Evolutionary conservation across 2,113 vertebrate species (phyloP).

Genomic region (Balaeniceps rex): DNA sequence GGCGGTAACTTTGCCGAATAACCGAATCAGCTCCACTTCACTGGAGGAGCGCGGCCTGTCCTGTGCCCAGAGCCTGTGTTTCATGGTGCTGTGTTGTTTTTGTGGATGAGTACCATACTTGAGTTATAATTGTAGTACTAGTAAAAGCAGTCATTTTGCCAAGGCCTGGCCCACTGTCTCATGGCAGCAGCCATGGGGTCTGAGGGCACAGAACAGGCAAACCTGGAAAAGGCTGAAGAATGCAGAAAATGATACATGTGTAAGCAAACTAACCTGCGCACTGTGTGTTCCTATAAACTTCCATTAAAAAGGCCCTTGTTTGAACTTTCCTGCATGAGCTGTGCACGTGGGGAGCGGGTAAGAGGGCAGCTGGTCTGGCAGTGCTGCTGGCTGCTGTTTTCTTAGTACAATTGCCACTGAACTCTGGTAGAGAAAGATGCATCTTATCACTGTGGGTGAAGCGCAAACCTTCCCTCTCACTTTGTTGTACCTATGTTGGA

Average conservation of each 20-base stretch:
- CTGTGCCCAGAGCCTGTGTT: not conserved
- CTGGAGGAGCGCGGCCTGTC: not conserved
- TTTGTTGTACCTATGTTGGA: rapidly evolving
- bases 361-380: not conserved
- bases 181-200: rapidly evolving
- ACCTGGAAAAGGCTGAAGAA: not conserved
- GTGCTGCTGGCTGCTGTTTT: not conserved
- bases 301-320: constrained; percentile 25
- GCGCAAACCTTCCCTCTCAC: not conserved
- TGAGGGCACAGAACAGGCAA: not conserved
- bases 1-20: not conserved
- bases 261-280: not conserved
- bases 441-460: not conserved
- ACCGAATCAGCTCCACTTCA: rapidly evolving
- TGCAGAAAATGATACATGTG: not conserved
- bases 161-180: not conserved
- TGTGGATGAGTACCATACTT: not conserved
- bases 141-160: not conserved
- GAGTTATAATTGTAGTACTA: not conserved
- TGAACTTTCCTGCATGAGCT: not conserved
- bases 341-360: rapidly evolving
- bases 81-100: not conserved
- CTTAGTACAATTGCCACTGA: not conserved
- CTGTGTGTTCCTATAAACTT: not conserved
- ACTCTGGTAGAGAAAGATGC: not conserved